Evolutionary conservation across 2,888 invertebrate species (phyloP).

Genomic region (Meteorus cinctellus): DNA sequence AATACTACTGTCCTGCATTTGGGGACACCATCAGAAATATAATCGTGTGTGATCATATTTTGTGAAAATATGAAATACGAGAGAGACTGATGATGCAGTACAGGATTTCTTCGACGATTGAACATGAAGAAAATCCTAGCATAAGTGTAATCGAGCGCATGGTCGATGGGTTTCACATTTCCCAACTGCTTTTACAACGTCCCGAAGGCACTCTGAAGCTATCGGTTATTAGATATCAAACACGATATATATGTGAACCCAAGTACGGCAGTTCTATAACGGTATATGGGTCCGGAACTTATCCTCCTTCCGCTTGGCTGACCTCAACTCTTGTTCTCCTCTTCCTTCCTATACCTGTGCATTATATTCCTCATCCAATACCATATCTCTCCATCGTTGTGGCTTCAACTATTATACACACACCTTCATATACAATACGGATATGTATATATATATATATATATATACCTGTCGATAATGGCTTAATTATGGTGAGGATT

Average conservation of each 20-base stretch:
- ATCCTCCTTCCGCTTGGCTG: constrained; percentile 30
- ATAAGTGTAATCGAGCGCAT: constrained; percentile 17
- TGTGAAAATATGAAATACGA: neutral
- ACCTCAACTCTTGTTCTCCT: constrained; percentile 26
- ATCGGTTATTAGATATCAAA: constrained; percentile 50
- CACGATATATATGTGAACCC: constrained; percentile 45
- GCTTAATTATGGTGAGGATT: constrained; percentile 45
- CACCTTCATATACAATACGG: constrained; percentile 6
- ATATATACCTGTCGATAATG: constrained; percentile 38
- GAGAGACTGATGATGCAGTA: constrained; percentile 7
- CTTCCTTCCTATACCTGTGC: constrained; percentile 22
- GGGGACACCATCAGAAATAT: neutral
- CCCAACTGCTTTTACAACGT: constrained; percentile 16
- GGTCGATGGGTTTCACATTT: constrained; percentile 24
- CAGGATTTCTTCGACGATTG: neutral
- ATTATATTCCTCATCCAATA: constrained; percentile 13
- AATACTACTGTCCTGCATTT: neutral
- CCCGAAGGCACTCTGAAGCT: constrained; percentile 22
- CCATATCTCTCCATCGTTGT: constrained; percentile 2
- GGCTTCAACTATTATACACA: constrained; percentile 23
- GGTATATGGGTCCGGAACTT: constrained; percentile 35
- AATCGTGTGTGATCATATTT: neutral
- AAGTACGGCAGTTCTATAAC: neutral
- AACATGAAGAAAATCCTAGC: neutral
- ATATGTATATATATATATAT: constrained; percentile 35